phyloP scores from a whole-genome alignment of 1,140 invertebrate genomes.

The Drosophila miranda region DNA sequence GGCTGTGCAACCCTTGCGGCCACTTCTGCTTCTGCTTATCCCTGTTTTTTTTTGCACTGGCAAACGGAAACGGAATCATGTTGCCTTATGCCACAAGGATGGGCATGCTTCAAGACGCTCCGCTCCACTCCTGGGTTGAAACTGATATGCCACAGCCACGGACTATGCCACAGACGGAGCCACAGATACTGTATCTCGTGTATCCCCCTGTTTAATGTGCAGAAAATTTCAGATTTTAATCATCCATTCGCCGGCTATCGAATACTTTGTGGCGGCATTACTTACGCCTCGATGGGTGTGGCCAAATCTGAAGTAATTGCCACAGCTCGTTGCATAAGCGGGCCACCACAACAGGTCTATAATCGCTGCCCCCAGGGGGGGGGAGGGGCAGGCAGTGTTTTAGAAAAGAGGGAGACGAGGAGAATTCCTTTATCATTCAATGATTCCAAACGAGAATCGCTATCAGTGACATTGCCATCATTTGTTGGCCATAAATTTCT shows the following conservation, averaged over 20 bases:
- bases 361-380: neutral
- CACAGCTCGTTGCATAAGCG: slow-evolving; percentile 44
- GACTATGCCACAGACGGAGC: neutral
- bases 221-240: slow-evolving; percentile 65
- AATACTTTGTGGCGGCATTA: slow-evolving; percentile 39
- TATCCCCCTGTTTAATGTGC: slow-evolving; percentile 47
- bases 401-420: no score
- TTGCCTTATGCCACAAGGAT: slow-evolving; percentile 60
- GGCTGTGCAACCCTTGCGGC: slow-evolving; percentile 61
- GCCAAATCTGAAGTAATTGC: slow-evolving; percentile 21
- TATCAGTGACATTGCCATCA: slow-evolving; percentile 9
- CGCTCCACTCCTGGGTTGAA: slow-evolving; percentile 46
- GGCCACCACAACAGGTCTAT: slow-evolving; percentile 49
- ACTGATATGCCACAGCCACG: slow-evolving; percentile 56
- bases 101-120: slow-evolving; percentile 50
- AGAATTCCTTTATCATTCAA: no score
- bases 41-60: slow-evolving; percentile 29
- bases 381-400: slow-evolving; percentile 4
- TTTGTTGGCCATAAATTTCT: slow-evolving; percentile 48
- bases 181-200: slow-evolving; percentile 28
- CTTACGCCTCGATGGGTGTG: slow-evolving; percentile 42
- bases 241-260: slow-evolving; percentile 40
- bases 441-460: no score
- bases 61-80: slow-evolving; percentile 74
- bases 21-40: slow-evolving; percentile 24